Evolutionary conservation across 2,113 vertebrate genomes (phyloP), one percentile per base, ranked within the genome.

Genomic region (Sylvilagus bachmani): DNA sequence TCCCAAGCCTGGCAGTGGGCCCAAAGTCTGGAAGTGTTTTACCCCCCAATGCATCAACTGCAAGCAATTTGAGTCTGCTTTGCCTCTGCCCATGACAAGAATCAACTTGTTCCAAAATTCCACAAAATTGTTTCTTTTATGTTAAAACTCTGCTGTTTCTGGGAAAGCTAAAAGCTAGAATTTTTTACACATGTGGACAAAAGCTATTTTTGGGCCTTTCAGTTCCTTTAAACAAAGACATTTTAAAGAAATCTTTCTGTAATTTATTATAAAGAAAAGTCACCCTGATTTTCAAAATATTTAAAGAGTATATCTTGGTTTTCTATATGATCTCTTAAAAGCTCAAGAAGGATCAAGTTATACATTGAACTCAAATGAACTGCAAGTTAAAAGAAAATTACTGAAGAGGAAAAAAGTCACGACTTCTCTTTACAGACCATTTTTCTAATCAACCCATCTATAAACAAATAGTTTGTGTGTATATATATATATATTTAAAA

Each of bases 11-110:
- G 97, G 97, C 95, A 73, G 53, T 10, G 21, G 61, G 75, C 95
- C 97, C 38, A 67, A 93, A 80, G 75, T 96, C 97, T 97, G 97
- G 92, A 93, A 97, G 85, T 90, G n/a, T 80, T 97, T 96, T 96
- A 86, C 62, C 93, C 93, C 89, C 81, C 64, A 27, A 82, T 83
- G 8, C 44, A 79, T 77, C 93, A 92, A 96, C 90, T 96, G 97
- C 92, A 90, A 96, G 92, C 95, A 97, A 93, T 96, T 97, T 95
- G 94, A 92, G 44, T 95, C 96, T 97, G 96, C 94, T 97, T 96
- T 97, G 87, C 95, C 78, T 96, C 86, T 95, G 74, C 53, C 82
- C 78, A 84, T 96, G 93, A 97, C 95, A 97, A 97, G 95, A 95
- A 93, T 74, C 84, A 96, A 95, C 95, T 92, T 95, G 95, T 96